Base-by-base conservation (phyloP, 2,113 vertebrate genomes). In the Larimichthys polyactis region DNA sequence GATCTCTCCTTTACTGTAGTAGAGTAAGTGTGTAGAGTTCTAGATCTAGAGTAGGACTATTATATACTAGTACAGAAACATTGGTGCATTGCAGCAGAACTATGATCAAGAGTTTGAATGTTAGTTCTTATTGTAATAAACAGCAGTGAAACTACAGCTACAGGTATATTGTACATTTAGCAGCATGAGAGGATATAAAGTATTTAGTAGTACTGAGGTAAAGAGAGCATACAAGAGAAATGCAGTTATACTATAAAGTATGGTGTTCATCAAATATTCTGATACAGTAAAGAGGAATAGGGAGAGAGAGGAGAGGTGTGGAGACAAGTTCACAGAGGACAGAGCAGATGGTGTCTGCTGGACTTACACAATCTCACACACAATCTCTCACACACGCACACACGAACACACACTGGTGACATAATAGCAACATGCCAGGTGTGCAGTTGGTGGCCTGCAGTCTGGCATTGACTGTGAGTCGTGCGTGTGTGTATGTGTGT, bases 351-450 rank as follows among this genome's bases (percentile, higher is more conserved):
- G 92, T 54, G 91, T 92, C 93, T 88, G 87, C 90, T 89, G 86
- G 87, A 92, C 92, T 92, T 87, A 88, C 88, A 93, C 91, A 91
- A 89, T 82, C 71, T 59, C 71, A 48, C 71, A 80, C 82, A 81
- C 71, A 81, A 65, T 74, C 71, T 55, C 74, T 67, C 64, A 76
- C 85, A 65, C 60, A 65, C 82, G 58, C 70, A 70, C 57, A 72
- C 72, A 48, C 71, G 14, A 55, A 32, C 80, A 48, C 60, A 82
- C 87, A 70, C 87, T 88, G 84, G 93, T 94, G 93, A 94, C 93
- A 94, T 94, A 94, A 94, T 93, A 94, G 90, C 81, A 86, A 87
- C 87, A 83, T 91, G 93, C 93, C 93, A 94, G 93, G 93, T 94
- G 93, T 94, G 90, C 85, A 81, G 89, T 91, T 94, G 93, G 93